These are phyloP conservation scores for Emydocephalus ijimae DNA, from an alignment of 2,113 vertebrate genomes.

Conservation along the genomic window DNA sequence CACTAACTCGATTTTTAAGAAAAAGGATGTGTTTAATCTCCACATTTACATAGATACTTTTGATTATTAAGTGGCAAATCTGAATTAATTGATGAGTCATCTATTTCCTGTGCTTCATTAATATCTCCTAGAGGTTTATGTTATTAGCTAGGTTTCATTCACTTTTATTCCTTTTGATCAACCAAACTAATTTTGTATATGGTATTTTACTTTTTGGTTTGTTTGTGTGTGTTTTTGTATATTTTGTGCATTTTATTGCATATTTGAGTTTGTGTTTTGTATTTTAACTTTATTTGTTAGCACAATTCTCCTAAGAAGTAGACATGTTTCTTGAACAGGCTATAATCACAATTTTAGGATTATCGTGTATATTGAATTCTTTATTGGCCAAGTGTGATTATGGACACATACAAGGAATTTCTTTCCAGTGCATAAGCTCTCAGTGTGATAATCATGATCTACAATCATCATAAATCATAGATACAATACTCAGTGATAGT, in stretches of 20 bases:
- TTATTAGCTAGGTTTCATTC: not conserved
- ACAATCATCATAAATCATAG: too few relatives aligned
- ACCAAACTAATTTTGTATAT: constrained; percentile 3
- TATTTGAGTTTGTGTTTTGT: constrained; percentile 4
- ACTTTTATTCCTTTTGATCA: not conserved
- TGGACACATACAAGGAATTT: too few relatives aligned
- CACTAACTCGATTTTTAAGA: not conserved
- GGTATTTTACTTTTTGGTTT: not conserved
- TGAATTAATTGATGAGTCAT: not conserved
- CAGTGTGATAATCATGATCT: too few relatives aligned
- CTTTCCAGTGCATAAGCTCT: too few relatives aligned
- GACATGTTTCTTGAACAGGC: constrained; percentile 9
- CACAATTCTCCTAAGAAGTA: not conserved
- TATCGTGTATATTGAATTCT: constrained; percentile 12
- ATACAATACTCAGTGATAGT: too few relatives aligned
- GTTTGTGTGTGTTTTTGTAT: not conserved
- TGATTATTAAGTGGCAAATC: not conserved
- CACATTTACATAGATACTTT: not conserved
- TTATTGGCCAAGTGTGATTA: too few relatives aligned
- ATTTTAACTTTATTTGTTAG: constrained; percentile 23
- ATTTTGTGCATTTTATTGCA: not conserved
- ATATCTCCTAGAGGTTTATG: not conserved
- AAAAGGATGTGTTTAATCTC: not conserved
- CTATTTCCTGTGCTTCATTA: not conserved
- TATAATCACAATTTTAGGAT: not conserved